phyloP scores from a whole-genome alignment of 1,140 invertebrate species.

The Cotesia typhae region DNA sequence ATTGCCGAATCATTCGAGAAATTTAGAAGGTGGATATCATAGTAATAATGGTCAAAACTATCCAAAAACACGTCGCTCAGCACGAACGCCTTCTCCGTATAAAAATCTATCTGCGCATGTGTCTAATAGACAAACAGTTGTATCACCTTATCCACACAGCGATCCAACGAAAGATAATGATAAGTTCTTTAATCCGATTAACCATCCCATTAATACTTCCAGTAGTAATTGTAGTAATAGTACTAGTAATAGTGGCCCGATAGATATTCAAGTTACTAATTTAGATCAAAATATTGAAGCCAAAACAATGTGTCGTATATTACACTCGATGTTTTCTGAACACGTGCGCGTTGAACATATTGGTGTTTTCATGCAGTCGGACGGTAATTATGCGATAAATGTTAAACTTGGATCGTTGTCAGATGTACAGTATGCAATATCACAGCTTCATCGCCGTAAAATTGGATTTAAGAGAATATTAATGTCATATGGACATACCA shows the following conservation, averaged over 20 bases:
- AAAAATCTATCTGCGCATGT: conserved; percentile 46
- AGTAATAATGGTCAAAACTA: conserved; percentile 55
- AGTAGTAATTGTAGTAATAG: conserved; percentile 39
- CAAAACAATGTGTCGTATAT: conserved; percentile 75
- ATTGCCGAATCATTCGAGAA: conserved; percentile 53
- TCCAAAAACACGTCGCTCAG: conserved; percentile 44
- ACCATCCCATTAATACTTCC: conserved; percentile 44
- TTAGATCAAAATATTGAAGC: conserved; percentile 79
- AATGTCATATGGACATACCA: conserved; percentile 76
- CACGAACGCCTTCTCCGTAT: conserved; percentile 61
- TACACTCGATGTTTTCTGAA: conserved; percentile 74
- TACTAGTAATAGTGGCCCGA: conserved; percentile 57
- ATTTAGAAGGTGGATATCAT: conserved; percentile 53
- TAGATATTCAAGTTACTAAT: conserved; percentile 79
- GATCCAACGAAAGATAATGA: conserved; percentile 43
- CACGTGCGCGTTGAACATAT: conserved; percentile 76
- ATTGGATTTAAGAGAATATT: conserved; percentile 84
- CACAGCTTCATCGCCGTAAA: conserved; percentile 82
- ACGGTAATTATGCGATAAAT: conserved; percentile 71
- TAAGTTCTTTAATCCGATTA: conserved; percentile 63
- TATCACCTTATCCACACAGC: conserved; percentile 55
- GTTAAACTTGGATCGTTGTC: conserved; percentile 73
- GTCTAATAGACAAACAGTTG: conserved; percentile 50
- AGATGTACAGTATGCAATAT: conserved; percentile 84
- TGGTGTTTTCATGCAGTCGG: conserved; percentile 73